Evolutionary conservation across 2,888 invertebrate genomes (phyloP), one percentile per base, ranked within the genome.

Genomic region (Thymelicus acteon): DNA sequence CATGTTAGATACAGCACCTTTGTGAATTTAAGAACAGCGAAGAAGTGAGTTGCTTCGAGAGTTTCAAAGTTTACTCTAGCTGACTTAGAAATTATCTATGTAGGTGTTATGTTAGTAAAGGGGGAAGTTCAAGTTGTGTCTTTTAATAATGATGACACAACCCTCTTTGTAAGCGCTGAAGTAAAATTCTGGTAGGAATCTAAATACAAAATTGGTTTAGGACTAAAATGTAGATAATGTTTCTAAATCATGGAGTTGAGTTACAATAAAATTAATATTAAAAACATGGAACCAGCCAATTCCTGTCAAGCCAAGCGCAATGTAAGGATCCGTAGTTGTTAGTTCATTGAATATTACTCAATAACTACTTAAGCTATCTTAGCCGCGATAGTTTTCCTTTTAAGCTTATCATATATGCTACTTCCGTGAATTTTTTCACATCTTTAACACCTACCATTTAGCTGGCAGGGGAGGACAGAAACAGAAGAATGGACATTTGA

Each of bases 11-110:
- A 70, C 64, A 67, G 66, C 71, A 72, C 67, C 73, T 74, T 75
- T 74, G 74, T 74, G 72, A 74, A 76, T 74, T 74, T 72, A 71
- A 74, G 71, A 75, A 74, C 62, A 74, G 75, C 70, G 69, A 60
- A 39, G 60, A 60, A 60, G 15, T 60, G 60, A 72, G 67, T 72
- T 70, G 48, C 69, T 54, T 68, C 48, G 65, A 57, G 73, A 72
- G 72, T 72, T 72, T 44, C 48, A 44, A 73, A 76, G 74, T 76
- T 76, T 72, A 64, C 70, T 72, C 72, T 62, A 37, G 67, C 31
- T 62, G 72, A 72, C 71, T 73, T 70, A 69, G 66, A 65, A 74
- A 72, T 72, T 73, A 73, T 73, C 72, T 67, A 74, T 74, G 62
- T 64, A 71, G 54, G 67, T 66, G 67, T 74, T 67, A 71, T 74